Conservation (phyloP, 2,797 vertebrate genomes). For the Oreonectes daqikongensis region DNA sequence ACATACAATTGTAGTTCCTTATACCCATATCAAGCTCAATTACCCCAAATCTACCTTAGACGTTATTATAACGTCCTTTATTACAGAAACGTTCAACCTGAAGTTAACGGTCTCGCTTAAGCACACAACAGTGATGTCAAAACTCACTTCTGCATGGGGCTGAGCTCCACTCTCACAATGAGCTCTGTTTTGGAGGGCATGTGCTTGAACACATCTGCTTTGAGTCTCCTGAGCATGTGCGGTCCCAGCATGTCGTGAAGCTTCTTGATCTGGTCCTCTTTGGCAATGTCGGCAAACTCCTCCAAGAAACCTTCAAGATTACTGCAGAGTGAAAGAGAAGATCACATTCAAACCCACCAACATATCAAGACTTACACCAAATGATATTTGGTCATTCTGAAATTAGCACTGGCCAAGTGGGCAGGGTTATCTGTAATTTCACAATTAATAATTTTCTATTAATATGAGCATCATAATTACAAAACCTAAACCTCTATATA, state of each 20-base stretch:
- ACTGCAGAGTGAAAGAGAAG: constrained; percentile 66
- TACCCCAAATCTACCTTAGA: neutral
- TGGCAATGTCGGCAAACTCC: constrained; percentile 97
- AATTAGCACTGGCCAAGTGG: no score
- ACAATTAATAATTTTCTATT: no score
- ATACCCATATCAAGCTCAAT: no score
- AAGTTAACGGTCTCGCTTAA: no score
- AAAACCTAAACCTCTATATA: no score
- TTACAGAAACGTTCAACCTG: no score
- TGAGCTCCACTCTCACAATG: constrained; percentile 94
- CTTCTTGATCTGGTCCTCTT: constrained; percentile 99
- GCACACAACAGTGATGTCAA: neutral
- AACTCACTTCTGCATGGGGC: constrained; percentile 97
- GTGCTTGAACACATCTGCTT: constrained; percentile 98
- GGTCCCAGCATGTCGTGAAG: constrained; percentile 98
- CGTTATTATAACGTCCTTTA: no score
- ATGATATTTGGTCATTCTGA: neutral
- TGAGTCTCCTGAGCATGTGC: constrained; percentile 95
- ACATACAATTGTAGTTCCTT: neutral
- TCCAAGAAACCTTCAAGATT: constrained; percentile 96
- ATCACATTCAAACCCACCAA: neutral
- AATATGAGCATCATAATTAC: no score
- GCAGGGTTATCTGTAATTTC: no score
- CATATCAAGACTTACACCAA: neutral
- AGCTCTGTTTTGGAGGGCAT: constrained; percentile 99